Base-by-base conservation (phyloP, 2,113 vertebrate genomes). In the Erpornis zantholeuca region DNA sequence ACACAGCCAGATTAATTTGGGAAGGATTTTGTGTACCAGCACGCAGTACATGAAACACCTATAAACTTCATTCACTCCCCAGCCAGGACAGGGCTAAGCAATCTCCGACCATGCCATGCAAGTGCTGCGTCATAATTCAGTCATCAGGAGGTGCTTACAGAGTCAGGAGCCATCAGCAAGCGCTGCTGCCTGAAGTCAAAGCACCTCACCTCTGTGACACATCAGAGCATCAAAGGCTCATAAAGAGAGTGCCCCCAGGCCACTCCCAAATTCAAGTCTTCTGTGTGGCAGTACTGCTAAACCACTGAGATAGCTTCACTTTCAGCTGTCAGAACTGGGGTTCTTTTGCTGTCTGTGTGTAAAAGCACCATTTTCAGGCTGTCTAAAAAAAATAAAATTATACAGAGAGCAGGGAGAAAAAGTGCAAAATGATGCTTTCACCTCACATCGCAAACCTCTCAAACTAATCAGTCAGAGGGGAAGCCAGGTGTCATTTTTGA, bases 401-500 rank as follows among this genome's bases (percentile, higher is more conserved):
- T 50, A 88, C 0, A 6, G 65, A 24, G 29, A 80, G 17, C 9
- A 16, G 25, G 7, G 24, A 61, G 22, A 69, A 92, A 47, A 86
- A 92, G 79, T 38, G 56, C 86, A 95, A 95, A 94, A 91, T 59
- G 69, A 44, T 81, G 76, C 69, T 96, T 95, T 92, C 76, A 61
- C 49, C 50, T 97, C 96, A 97, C 95, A 95, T 42, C 96, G 94
- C 94, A 95, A 97, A 97, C 69, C 94, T 97, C 92, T 97, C 92
- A 97, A 97, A 95, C 91, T 97, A 97, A 98, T 97, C 93, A 97
- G 97, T 97, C 97, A 96, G 96, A 90, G 73, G 94, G 96, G 97
- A 98, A 85, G 59, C 78, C 61, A 93, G 97, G 96, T 98, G 97
- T 98, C 97, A 97, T 95, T 97, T 97, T 90, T 98, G 97, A 98